Evolutionary conservation across 2,888 invertebrate species (phyloP), one percentile per base, ranked within the genome.

Genomic region (Chirona hameri): DNA sequence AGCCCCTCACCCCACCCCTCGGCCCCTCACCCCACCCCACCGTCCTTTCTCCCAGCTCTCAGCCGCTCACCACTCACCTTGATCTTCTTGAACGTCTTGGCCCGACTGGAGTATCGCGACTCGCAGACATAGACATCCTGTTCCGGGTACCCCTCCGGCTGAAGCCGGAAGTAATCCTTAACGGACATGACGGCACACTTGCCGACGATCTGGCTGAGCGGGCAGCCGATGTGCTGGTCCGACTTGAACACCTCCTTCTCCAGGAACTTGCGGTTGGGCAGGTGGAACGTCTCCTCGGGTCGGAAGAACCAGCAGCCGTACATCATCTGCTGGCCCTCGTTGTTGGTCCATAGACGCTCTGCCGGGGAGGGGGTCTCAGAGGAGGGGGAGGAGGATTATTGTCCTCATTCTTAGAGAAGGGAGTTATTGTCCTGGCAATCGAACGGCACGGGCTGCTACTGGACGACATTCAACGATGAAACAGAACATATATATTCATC

Each of bases 41-140:
- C 29, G 69, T 24, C 12, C 69, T 27, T 27, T 39, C 39, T 65
- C 7, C 69, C 69, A 27, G 1, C 27, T 1, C 29, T 29, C 69
- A 27, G 1, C 27, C 0, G 12, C 65, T 48, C 14, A 81, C 57
- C 48, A 72, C 83, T 69, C 24, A 84, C 86, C 89, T 95, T 96
- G 83, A 99, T 96, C 89, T 98, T 98, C 89, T 97, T 97, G 89
- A 99, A 99, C 86, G 93, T 92, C 84, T 96, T 92, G 65, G 92
- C 92, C 86, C 93, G 93, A 0, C 95, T 93, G 85, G 93, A 94
- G 89, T 99, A 99, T 10, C 97, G 91, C 29, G 96, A 97, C 89
- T 99, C 99, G 88, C 99, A 99, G 0, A 99, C 98, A 87, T 94
- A 99, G 0, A 99, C 94, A 88, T 99, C 98, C 87, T 96, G 95